Base-by-base conservation (phyloP, 2,797 vertebrate species). In the Anolis apletophallus region DNA sequence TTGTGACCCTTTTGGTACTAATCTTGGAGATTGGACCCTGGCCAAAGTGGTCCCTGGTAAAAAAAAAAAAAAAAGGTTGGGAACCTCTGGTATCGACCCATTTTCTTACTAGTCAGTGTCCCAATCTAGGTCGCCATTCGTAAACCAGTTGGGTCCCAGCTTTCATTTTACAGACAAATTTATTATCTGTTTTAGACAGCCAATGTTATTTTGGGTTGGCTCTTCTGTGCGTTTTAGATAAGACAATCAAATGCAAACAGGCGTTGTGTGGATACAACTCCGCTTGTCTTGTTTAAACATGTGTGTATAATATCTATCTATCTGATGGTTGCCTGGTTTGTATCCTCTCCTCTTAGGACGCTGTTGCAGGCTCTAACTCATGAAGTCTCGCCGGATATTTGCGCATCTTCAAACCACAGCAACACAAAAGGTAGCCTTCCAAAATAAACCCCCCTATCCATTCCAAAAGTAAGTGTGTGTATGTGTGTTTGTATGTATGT, bases 291-390 rank as follows among this genome's bases (percentile, higher is more conserved):
- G 11, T 10, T 32, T 64, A 11, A 64, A 14, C 7, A 36, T 46
- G 5, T 19, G 5, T 40, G 40, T 40, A 5, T 40, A n/a, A n/a
- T n/a, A n/a, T 55, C 17, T 29, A 8, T 26, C 5, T 50, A 23
- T 36, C 7, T 72, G 16, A 57, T 19, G 52, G 40, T 81, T 40
- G 32, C 26, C 52, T 55, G 21, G 14, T 40, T 61, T 78, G 26
- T 7, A 13, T 67, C 1, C 11, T 9, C 26, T 68, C 1, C 26
- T 26, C 79, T 32, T 64, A 87, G 86, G 59, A 23, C n/a, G 0
- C 1, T 50, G 7, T 16, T 79, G 10, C 86, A 87, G 29, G 76
- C 75, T 67, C 75, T 87, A 21, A 40, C 23, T 2, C 81, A 79
- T 23, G n/a, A 83, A 1, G 68, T 64, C 40, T 14, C 67, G 23